Evolutionary conservation across 2,888 invertebrate genomes (phyloP).

Genomic region (Eupelmus urozonus): DNA sequence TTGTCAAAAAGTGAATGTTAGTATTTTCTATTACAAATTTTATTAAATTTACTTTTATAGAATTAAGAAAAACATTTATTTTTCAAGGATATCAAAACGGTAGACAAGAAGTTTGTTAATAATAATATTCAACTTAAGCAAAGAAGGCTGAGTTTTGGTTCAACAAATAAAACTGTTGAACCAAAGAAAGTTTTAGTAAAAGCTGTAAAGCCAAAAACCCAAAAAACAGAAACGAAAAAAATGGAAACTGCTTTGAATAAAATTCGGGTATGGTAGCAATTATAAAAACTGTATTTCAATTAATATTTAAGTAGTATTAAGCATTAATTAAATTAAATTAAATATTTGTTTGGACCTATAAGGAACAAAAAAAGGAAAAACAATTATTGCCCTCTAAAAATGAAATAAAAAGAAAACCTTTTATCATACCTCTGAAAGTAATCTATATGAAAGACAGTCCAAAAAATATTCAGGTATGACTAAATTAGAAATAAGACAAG

Average conservation of each 20-base stretch:
- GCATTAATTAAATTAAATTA: no score
- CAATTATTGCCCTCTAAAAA: not conserved
- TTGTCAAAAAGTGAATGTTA: conserved; percentile 2
- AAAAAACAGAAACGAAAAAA: not conserved
- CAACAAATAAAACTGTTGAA: not conserved
- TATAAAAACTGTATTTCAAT: no score
- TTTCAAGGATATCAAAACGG: no score
- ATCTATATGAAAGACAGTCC: no score
- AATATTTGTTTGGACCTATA: no score
- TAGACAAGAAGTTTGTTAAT: no score
- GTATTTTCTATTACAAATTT: not conserved
- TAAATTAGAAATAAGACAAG: no score
- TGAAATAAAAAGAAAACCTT: no score
- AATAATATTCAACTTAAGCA: not conserved
- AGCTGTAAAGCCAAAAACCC: not conserved
- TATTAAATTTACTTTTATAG: not conserved
- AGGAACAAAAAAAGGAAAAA: no score
- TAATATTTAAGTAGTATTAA: no score
- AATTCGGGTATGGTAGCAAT: not conserved
- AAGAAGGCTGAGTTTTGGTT: not conserved
- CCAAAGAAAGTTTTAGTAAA: not conserved
- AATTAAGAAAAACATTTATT: not conserved
- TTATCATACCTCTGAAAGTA: no score
- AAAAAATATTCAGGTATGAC: no score
- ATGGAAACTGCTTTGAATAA: not conserved